These are phyloP conservation scores for Dromius quadrimaculatus DNA, from an alignment of 2,888 invertebrate genomes.

Conservation along the genomic window DNA sequence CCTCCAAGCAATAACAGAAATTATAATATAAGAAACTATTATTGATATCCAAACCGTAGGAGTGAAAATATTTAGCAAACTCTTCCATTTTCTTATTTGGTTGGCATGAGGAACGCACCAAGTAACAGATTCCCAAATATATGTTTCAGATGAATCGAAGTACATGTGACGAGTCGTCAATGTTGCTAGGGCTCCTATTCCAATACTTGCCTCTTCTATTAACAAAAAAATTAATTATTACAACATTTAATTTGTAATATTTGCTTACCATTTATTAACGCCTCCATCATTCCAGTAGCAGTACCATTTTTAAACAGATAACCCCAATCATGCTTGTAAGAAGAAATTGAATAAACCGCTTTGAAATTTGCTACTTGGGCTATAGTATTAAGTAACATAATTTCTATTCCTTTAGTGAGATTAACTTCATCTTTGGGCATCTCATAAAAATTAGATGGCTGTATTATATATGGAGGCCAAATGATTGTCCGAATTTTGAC, in stretches of 20 bases:
- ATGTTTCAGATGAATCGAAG: conserved; percentile 61
- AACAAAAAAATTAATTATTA: too few species aligned
- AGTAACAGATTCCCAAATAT: conserved; percentile 61
- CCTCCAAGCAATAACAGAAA: conserved; percentile 44
- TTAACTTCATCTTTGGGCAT: conserved; percentile 7
- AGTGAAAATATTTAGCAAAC: conserved; percentile 53
- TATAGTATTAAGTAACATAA: conserved; percentile 58
- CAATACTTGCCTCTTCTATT: conserved; percentile 61
- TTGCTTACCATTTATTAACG: conserved; percentile 57
- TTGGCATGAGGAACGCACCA: conserved; percentile 63
- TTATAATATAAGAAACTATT: conserved; percentile 9
- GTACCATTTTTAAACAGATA: conserved; percentile 57
- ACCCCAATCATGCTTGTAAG: conserved; percentile 57
- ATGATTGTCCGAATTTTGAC: conserved; percentile 60
- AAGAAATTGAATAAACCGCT: conserved; percentile 56
- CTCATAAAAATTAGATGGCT: conserved; percentile 53
- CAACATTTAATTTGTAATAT: too few species aligned
- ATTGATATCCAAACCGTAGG: conserved; percentile 39
- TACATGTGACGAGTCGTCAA: conserved; percentile 56
- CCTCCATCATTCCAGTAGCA: conserved; percentile 58
- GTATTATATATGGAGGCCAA: conserved; percentile 62
- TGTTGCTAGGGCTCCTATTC: conserved; percentile 62
- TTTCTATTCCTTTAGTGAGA: conserved; percentile 58
- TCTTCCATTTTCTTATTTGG: conserved; percentile 56
- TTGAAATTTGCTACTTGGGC: conserved; percentile 59